Percentiles rank a stretch among this genome's conserved stretches.
Conservation (phyloP, 2,888 invertebrate species). For the Himalopsyche anomala region DNA sequence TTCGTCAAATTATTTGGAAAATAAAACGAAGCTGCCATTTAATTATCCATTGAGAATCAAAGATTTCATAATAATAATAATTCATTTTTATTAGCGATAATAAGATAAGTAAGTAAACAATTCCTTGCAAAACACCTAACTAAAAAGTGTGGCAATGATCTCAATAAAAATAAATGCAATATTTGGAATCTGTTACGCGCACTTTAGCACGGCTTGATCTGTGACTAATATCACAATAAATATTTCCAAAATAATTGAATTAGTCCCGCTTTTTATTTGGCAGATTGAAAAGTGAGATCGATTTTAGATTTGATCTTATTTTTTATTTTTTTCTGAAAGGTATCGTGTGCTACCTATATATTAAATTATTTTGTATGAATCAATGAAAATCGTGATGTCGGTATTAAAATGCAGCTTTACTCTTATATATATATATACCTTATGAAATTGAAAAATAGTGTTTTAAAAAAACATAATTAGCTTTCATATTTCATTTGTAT, state of each 20-base stretch:
- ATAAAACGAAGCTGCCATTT: background rate
- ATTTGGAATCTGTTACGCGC: slow-evolving; percentile 2
- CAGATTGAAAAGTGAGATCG: slow-evolving; percentile 8
- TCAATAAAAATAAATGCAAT: slow-evolving; percentile 22
- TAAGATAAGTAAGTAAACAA: slow-evolving; percentile 8
- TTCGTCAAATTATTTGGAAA: background rate
- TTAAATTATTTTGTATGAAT: background rate
- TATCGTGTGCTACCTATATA: background rate
- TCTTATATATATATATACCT: background rate
- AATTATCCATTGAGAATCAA: background rate
- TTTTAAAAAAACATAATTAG: background rate
- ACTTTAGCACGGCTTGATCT: background rate
- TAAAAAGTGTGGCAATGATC: slow-evolving; percentile 4
- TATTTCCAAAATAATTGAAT: slow-evolving; percentile 20
- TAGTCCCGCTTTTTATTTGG: slow-evolving; percentile 16
- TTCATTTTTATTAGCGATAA: slow-evolving; percentile 5
- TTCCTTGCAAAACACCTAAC: background rate
- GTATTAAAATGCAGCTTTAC: background rate
- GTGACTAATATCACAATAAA: slow-evolving; percentile 30
- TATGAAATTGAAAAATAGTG: background rate
- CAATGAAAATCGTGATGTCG: background rate
- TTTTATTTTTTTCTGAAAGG: background rate
- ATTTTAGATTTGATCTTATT: slow-evolving; percentile 3
- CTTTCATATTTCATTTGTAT: too few relatives aligned
- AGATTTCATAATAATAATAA: background rate